Base-by-base conservation (phyloP, 2,113 vertebrate genomes). In the Neodon shergylaensis region DNA sequence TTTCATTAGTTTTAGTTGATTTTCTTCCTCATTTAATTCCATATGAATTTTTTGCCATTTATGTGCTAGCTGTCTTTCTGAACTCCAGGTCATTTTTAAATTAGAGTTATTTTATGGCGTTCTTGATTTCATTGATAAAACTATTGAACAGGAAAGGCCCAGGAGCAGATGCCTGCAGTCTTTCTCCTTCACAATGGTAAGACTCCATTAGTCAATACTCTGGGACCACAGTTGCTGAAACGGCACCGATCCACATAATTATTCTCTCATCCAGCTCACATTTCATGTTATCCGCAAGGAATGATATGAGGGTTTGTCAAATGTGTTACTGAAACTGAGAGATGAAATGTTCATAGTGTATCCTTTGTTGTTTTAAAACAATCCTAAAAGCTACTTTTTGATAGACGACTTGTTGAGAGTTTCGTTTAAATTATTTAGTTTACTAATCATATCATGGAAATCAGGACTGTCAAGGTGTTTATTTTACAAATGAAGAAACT, bases 371-470 rank as follows among this genome's bases (percentile, higher is more conserved):
- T 63, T 81, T 88, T 68, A 73, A 84, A 86, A 39, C 9, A 74
- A 24, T 76, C 39, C 7, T 44, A 73, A 61, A 44, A 47, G 24
- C 52, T 94, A 36, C 5, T 44, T 19, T 94, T 92, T 82, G 47
- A 31, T 39, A 58, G 47, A 76, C 5, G 66, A 16, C 21, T 61
- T 82, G 47, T 44, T 94, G 42, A 95, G 52, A 21, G 74, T 21
- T 78, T 88, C 3, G 42, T 49, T 72, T 93, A 93, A 66, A 78
- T 78, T 92, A 93, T 47, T 33, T 52, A 26, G 65, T 92, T 52
- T 94, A 42, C 68, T 78, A 33, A 4, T 49, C 66, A 85, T 19
- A 36, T 81, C 14, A 61, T 93, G 31, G 52, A 95, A 90, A 95
- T 83, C 39, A 17, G 11, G 36, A 81, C 22, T 61, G 7, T 47